Percentiles rank a stretch among this genome's conserved stretches.
phyloP scores from a whole-genome alignment of 1,140 invertebrate species.

The Papilio machaon region DNA sequence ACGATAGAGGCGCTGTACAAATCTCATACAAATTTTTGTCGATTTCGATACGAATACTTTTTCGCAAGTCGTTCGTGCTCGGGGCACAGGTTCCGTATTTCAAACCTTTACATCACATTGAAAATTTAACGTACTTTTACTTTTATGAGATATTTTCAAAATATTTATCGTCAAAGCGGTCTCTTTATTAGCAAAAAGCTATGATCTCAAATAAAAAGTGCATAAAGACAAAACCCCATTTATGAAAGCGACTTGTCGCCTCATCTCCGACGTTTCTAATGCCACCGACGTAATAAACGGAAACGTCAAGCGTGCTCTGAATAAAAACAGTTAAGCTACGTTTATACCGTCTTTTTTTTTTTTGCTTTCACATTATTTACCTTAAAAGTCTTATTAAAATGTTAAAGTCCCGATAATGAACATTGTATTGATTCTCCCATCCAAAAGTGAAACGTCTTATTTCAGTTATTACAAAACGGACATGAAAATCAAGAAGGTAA shows the following conservation, averaged over 20 bases:
- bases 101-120: too few relatives aligned
- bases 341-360: not conserved
- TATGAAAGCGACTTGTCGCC: not conserved
- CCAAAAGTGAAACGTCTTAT: too few relatives aligned
- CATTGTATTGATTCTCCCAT: too few relatives aligned
- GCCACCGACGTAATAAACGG: not conserved
- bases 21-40: too few relatives aligned
- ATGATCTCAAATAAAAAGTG: not conserved
- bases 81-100: too few relatives aligned
- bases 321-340: not conserved
- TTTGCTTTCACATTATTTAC: not conserved
- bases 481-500: too few relatives aligned
- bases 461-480: too few relatives aligned
- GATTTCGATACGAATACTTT: too few relatives aligned
- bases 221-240: constrained; percentile 11
- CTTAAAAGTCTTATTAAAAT: not conserved
- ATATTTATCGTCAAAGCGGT: not conserved
- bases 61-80: too few relatives aligned
- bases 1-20: too few relatives aligned
- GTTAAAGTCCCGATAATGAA: too few relatives aligned
- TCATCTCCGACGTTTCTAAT: not conserved
- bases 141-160: not conserved
- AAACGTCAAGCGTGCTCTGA: not conserved
- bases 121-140: not conserved
- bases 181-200: not conserved